Evolutionary conservation across 2,797 vertebrate species (phyloP).

Genomic region (Arrhamphus sclerolepis): DNA sequence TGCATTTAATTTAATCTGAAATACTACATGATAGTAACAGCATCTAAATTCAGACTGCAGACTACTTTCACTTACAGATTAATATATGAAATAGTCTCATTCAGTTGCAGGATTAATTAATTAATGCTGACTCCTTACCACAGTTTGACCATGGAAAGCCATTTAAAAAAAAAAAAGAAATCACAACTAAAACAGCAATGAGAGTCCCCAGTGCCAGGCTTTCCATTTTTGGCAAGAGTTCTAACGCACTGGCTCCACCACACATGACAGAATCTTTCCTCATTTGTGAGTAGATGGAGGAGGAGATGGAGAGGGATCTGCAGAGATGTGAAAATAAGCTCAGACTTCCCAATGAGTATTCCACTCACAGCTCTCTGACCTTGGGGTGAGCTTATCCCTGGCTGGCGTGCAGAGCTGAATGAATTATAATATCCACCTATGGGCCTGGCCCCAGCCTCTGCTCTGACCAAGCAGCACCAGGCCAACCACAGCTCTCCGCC

Average conservation of each 20-base stretch:
- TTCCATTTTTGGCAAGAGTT: constrained; percentile 41
- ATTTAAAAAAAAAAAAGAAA: no score
- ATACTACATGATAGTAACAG: not conserved
- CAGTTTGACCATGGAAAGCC: constrained; percentile 12
- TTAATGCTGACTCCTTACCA: constrained; percentile 18
- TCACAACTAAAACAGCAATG: constrained; percentile 11
- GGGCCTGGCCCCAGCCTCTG: constrained; percentile 58
- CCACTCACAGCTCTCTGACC: constrained; percentile 81
- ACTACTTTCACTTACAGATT: not conserved
- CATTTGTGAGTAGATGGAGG: constrained; percentile 61
- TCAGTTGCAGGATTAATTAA: not conserved
- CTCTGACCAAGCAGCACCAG: constrained; percentile 55
- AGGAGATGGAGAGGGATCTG: constrained; percentile 61
- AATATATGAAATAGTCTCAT: constrained; percentile 4
- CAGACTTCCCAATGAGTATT: constrained; percentile 81
- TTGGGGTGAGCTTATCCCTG: constrained; percentile 82
- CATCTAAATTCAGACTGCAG: constrained; percentile 2
- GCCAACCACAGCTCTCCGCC: constrained; percentile 39
- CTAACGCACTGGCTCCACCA: constrained; percentile 26
- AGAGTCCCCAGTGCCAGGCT: constrained; percentile 10
- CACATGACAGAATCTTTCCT: constrained; percentile 46
- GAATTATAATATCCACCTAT: constrained; percentile 79
- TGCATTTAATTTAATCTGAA: constrained; percentile 12
- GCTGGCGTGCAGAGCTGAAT: constrained; percentile 71
- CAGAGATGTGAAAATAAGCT: constrained; percentile 70